Conservation (phyloP, 2,888 invertebrate genomes). For the Cerastis rubricosa region DNA sequence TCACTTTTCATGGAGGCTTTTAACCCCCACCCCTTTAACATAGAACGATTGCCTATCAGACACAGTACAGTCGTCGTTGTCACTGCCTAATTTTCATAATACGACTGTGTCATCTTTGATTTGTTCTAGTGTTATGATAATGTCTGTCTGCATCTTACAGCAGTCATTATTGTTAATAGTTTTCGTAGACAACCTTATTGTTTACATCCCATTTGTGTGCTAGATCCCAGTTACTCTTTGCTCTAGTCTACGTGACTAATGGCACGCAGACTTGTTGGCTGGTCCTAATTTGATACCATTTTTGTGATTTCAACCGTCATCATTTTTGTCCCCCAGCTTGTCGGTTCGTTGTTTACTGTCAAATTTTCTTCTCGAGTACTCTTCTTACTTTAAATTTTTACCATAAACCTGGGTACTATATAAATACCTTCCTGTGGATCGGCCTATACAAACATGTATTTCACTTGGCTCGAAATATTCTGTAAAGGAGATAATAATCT, state of each 20-base stretch:
- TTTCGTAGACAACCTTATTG: neutral
- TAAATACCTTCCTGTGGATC: neutral
- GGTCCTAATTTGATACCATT: neutral
- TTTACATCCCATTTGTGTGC: conserved; percentile 14
- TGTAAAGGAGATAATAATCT: neutral
- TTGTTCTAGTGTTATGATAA: neutral
- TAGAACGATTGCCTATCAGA: neutral
- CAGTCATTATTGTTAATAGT: neutral
- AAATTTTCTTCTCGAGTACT: neutral
- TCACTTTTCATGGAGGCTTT: too few species aligned
- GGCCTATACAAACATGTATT: neutral
- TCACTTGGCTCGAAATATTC: conserved; percentile 1
- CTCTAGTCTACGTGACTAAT: conserved; percentile 26
- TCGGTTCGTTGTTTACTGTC: neutral
- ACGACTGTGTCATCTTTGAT: neutral
- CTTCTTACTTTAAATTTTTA: neutral
- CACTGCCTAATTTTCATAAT: neutral
- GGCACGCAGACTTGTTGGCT: neutral
- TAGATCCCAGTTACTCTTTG: neutral
- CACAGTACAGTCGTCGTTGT: neutral
- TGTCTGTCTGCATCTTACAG: neutral
- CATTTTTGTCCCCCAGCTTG: neutral
- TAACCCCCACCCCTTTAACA: too few species aligned
- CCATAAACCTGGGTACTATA: fast-evolving
- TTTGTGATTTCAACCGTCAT: neutral